A percentile compares a stretch with the other conserved stretches of the same genome.
Conservation (phyloP, 2,113 vertebrate genomes). For the Epinephelus lanceolatus region DNA sequence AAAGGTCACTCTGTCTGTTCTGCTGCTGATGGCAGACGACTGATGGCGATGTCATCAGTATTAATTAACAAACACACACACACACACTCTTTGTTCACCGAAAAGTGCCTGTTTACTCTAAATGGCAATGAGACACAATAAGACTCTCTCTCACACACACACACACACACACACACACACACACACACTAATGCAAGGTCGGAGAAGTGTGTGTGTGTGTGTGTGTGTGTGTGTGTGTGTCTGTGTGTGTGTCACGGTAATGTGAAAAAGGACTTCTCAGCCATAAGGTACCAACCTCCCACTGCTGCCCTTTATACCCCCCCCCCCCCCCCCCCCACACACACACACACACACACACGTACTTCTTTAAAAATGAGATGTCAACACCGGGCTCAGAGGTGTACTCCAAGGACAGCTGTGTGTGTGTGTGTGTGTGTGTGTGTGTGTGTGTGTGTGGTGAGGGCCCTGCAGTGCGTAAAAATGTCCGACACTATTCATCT, state of each 20-base stretch:
- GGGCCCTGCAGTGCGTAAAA: constrained; percentile 80
- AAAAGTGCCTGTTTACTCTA: constrained; percentile 8
- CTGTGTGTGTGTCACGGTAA: too few species aligned
- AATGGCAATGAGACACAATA: constrained; percentile 9
- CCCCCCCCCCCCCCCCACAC: too few species aligned
- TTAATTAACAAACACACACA: constrained; percentile 22
- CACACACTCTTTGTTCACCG: background rate
- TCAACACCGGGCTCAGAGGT: too few species aligned
- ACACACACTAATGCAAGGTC: too few species aligned
- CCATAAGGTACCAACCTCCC: too few species aligned
- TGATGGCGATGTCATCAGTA: constrained; percentile 25
- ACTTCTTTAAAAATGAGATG: too few species aligned
- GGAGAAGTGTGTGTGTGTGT: too few species aligned
- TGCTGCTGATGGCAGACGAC: background rate
- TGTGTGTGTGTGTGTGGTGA: constrained; percentile 44
- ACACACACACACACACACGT: constrained; percentile 22
- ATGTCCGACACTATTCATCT: constrained; percentile 74
- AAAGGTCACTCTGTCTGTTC: constrained; percentile 35
- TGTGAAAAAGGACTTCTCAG: too few species aligned
- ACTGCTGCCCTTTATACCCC: too few species aligned
- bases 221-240: too few species aligned
- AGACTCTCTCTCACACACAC: background rate
- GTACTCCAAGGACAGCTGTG: too few species aligned
- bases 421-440: constrained; percentile 44
- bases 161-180: constrained; percentile 4